Conservation (phyloP, 2,113 vertebrate genomes). For the Suncus etruscus region DNA sequence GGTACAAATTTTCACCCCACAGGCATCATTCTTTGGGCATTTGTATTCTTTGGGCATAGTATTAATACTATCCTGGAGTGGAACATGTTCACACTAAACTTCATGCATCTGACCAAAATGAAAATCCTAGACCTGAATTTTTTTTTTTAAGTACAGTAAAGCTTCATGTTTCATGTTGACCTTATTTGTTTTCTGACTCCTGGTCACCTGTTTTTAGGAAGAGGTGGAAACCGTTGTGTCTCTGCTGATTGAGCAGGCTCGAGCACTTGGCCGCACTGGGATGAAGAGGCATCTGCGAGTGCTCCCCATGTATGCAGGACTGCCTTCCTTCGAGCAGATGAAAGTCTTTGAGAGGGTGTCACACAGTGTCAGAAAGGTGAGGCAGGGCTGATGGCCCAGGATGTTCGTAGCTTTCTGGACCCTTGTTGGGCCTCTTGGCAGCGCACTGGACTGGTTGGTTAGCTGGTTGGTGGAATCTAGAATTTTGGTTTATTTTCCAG, state of each 20-base stretch:
- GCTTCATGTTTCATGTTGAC: neutral
- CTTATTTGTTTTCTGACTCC: neutral
- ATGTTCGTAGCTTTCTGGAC: neutral
- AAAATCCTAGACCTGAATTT: neutral
- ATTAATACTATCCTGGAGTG: neutral
- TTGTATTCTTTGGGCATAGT: neutral
- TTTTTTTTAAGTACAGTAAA: neutral
- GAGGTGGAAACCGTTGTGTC: slow-evolving; percentile 97
- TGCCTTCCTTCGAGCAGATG: slow-evolving; percentile 96
- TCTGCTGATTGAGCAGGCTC: slow-evolving; percentile 95
- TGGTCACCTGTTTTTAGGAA: slow-evolving; percentile 87
- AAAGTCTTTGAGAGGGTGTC: slow-evolving; percentile 96
- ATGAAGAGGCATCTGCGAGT: slow-evolving; percentile 97
- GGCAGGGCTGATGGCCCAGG: neutral
- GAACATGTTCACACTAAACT: neutral
- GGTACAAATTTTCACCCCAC: neutral
- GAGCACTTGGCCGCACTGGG: slow-evolving; percentile 92
- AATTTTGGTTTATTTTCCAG: slow-evolving; percentile 3
- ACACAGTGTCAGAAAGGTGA: slow-evolving; percentile 95
- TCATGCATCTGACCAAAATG: neutral
- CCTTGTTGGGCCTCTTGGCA: neutral
- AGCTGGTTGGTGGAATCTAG: slow-evolving; percentile 1
- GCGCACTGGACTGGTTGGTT: neutral
- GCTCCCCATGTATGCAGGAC: slow-evolving; percentile 97
- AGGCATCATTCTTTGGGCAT: neutral